Conservation (phyloP, 2,113 vertebrate genomes). For the Daphoenositta chrysoptera region DNA sequence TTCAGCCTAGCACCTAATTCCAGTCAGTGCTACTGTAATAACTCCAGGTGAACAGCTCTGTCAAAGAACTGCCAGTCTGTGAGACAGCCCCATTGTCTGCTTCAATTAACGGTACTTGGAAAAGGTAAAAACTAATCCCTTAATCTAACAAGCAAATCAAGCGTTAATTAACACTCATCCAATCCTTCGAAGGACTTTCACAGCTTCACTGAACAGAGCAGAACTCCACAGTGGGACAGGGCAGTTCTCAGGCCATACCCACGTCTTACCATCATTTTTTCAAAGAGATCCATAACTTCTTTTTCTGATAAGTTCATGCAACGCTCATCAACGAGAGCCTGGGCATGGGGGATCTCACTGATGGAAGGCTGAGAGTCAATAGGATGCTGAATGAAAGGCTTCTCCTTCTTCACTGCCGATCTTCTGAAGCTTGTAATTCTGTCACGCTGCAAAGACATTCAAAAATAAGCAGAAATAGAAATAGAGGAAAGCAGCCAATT, state of each 20-base stretch:
- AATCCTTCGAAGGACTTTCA: neutral
- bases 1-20: neutral
- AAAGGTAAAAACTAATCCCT: neutral
- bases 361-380: slow-evolving; percentile 83
- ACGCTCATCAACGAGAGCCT: slow-evolving; percentile 88
- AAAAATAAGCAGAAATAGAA: slow-evolving; percentile 19
- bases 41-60: neutral
- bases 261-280: slow-evolving; percentile 98
- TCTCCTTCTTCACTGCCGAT: slow-evolving; percentile 88
- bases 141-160: neutral
- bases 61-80: neutral
- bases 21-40: neutral
- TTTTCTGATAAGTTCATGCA: slow-evolving; percentile 95
- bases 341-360: slow-evolving; percentile 84
- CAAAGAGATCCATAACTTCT: slow-evolving; percentile 95
- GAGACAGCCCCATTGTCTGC: neutral
- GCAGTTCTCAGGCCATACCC: neutral
- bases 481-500: neutral
- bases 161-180: neutral
- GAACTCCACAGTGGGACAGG: neutral
- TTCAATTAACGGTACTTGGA: neutral
- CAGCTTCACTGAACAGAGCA: neutral
- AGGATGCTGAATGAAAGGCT: slow-evolving; percentile 91
- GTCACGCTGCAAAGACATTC: slow-evolving; percentile 84
- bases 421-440: slow-evolving; percentile 95